Evolutionary conservation across 2,888 invertebrate genomes (phyloP).

Genomic region (Caenorhabditis sp.): DNA sequence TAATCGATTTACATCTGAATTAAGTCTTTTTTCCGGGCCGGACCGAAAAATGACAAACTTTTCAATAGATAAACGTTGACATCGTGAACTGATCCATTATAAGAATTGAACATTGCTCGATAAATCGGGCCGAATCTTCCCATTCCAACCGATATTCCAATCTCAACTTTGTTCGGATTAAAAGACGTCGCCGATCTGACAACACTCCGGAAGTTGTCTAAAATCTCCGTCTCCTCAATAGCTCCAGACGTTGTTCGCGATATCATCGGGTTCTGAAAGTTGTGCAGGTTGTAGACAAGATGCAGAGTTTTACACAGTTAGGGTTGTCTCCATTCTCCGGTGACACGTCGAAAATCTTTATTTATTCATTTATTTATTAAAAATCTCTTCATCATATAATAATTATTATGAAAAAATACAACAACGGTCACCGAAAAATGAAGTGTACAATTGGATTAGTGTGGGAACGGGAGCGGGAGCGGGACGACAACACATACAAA

Average conservation of each 20-base stretch:
- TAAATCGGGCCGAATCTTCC: conserved; percentile 40
- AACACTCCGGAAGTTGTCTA: conserved; percentile 17
- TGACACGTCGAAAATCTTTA: conserved; percentile 31
- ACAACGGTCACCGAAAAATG: conserved; percentile 40
- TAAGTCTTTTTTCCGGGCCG: too few relatives aligned
- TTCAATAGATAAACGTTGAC: conserved; percentile 37
- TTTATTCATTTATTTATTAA: conserved; percentile 9
- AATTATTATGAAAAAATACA: conserved; percentile 11
- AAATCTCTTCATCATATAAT: neutral
- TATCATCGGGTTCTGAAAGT: conserved; percentile 30
- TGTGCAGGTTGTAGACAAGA: neutral
- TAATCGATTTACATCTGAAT: conserved; percentile 26
- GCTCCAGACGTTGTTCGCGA: conserved; percentile 18
- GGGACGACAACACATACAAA: conserved; percentile 2
- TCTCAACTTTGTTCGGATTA: conserved; percentile 31
- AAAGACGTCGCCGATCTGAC: conserved; percentile 27
- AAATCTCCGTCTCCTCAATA: neutral
- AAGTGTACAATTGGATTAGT: neutral
- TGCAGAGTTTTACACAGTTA: conserved; percentile 5
- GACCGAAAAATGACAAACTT: conserved; percentile 3
- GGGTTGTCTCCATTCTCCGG: conserved; percentile 19
- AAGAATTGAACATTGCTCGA: conserved; percentile 39
- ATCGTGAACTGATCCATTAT: conserved; percentile 38
- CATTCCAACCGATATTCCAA: conserved; percentile 33
- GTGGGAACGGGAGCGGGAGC: neutral